Conservation (phyloP, 2,888 invertebrate genomes). For the Drosophila demipolita region DNA sequence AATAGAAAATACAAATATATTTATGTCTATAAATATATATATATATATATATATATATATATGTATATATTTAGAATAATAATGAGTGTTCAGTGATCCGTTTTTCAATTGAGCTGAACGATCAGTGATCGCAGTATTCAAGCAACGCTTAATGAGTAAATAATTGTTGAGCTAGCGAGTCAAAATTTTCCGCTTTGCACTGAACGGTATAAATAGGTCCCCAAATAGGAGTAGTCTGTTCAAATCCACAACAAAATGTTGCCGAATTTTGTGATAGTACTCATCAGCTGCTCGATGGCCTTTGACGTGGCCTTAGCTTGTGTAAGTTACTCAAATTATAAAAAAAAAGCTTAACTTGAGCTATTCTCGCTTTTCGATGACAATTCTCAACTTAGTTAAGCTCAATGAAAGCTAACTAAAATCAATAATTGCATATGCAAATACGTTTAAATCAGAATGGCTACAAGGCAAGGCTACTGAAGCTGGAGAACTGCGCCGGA, state of each 20-base stretch:
- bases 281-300: constrained; percentile 45
- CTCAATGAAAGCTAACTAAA: neutral
- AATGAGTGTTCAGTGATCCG: constrained; percentile 41
- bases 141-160: constrained; percentile 72
- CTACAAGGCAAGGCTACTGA: constrained; percentile 81
- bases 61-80: constrained; percentile 49
- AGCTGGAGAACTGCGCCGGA: constrained; percentile 83
- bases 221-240: constrained; percentile 1
- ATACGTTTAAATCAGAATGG: constrained; percentile 76
- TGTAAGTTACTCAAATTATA: constrained; percentile 67
- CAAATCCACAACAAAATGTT: constrained; percentile 46
- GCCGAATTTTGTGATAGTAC: constrained; percentile 40
- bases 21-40: constrained; percentile 16
- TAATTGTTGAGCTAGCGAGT: constrained; percentile 62
- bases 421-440: neutral
- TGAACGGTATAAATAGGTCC: constrained; percentile 57
- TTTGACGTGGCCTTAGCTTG: constrained; percentile 72
- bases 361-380: neutral
- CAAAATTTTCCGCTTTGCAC: constrained; percentile 2
- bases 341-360: neutral
- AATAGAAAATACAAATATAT: constrained; percentile 29
- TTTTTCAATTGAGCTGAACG: constrained; percentile 79
- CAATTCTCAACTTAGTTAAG: neutral
- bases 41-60: constrained; percentile 33
- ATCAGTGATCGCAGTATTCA: constrained; percentile 73